phyloP scores from a whole-genome alignment of 2,888 invertebrate genomes.

The Glyphotaelius pellucidus region DNA sequence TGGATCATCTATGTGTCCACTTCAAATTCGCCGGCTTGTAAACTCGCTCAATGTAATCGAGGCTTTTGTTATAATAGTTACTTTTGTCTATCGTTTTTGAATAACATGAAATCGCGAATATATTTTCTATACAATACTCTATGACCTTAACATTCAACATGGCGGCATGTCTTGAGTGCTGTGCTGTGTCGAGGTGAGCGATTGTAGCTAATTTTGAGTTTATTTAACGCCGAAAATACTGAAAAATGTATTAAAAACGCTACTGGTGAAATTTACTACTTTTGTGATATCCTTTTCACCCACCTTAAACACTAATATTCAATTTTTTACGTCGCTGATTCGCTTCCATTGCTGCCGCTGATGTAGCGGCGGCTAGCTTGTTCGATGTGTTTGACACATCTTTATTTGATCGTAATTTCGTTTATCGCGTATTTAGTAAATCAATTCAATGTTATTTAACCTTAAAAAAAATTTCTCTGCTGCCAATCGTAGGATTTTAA shows the following conservation, averaged over 20 bases:
- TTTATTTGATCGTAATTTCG: slow-evolving; percentile 10
- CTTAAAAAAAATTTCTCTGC: neutral
- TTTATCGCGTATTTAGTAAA: slow-evolving; percentile 13
- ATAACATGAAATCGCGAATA: neutral
- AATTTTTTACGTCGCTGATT: slow-evolving; percentile 8
- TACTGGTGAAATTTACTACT: neutral
- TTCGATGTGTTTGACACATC: slow-evolving; percentile 34
- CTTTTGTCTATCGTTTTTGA: neutral
- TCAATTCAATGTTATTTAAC: neutral
- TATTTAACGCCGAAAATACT: slow-evolving; percentile 60
- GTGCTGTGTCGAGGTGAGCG: slow-evolving; percentile 96
- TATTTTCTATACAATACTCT: slow-evolving; percentile 68
- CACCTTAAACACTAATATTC: neutral
- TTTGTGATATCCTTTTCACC: neutral
- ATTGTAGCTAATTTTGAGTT: slow-evolving; percentile 57
- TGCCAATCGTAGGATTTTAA: neutral
- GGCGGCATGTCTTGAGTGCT: slow-evolving; percentile 97
- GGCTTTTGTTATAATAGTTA: too few relatives aligned
- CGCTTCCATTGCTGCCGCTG: slow-evolving; percentile 44
- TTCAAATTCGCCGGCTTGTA: too few relatives aligned
- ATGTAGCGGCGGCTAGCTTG: slow-evolving; percentile 44
- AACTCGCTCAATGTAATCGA: too few relatives aligned
- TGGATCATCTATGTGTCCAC: too few relatives aligned
- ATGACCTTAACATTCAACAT: slow-evolving; percentile 86
- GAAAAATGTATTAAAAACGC: slow-evolving; percentile 63